Conservation (phyloP, 2,113 vertebrate genomes). For the Cebus imitator region DNA sequence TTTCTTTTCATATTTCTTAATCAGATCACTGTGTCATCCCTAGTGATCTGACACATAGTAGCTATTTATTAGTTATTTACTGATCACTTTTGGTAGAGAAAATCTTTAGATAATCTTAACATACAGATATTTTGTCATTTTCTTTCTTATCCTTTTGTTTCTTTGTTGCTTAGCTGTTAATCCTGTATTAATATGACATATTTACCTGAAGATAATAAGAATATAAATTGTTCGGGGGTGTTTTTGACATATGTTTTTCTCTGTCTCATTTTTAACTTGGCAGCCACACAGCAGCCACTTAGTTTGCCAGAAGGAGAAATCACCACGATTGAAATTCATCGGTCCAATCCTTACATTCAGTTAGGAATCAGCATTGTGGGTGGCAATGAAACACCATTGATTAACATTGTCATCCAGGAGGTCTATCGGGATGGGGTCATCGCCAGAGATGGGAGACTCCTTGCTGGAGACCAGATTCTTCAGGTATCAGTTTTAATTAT, state of each 20-base stretch:
- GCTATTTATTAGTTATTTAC: background rate
- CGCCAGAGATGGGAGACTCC: conserved; percentile 95
- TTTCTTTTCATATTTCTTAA: background rate
- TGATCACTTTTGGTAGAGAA: background rate
- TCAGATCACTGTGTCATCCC: background rate
- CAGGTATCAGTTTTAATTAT: conserved; percentile 87
- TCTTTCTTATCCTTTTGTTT: background rate
- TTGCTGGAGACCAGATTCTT: conserved; percentile 98
- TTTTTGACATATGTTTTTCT: conserved; percentile 64
- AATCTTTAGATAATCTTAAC: background rate
- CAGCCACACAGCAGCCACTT: conserved; percentile 90
- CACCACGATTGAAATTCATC: conserved; percentile 96
- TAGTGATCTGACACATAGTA: background rate
- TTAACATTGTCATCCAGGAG: conserved; percentile 98
- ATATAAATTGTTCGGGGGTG: conserved; percentile 44
- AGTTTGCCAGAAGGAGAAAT: conserved; percentile 98
- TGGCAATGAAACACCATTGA: conserved; percentile 97
- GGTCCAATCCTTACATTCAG: conserved; percentile 96
- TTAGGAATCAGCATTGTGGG: conserved; percentile 98
- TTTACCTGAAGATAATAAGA: conserved; percentile 63
- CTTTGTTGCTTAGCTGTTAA: background rate
- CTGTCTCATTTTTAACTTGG: conserved; percentile 76
- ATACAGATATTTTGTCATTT: background rate
- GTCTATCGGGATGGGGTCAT: conserved; percentile 98
- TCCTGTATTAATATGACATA: conserved; percentile 51